Conservation (phyloP, 2,797 vertebrate genomes). For the Mormyrops attenuatus region DNA sequence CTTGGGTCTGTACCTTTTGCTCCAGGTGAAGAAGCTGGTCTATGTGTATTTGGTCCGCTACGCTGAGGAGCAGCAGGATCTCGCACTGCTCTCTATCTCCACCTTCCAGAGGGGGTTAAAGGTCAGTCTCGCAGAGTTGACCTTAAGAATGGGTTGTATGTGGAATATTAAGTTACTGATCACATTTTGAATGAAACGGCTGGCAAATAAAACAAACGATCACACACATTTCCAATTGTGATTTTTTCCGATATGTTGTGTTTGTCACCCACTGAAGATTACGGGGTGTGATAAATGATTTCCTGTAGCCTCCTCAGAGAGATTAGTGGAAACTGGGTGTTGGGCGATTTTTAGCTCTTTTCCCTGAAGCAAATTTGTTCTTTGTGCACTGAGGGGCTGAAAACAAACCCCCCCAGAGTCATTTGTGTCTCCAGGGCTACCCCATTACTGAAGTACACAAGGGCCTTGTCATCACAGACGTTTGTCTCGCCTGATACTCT, state of each 20-base stretch:
- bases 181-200: background rate
- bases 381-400: background rate
- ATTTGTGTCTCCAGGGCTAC: background rate
- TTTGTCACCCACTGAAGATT: background rate
- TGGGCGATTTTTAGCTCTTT: background rate
- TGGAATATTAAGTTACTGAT: background rate
- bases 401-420: background rate
- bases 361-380: background rate
- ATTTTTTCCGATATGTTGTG: background rate
- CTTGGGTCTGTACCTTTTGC: background rate
- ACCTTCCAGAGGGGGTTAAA: constrained; percentile 94
- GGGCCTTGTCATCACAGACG: background rate
- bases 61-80: constrained; percentile 93
- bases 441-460: background rate
- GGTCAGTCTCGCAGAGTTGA: constrained; percentile 52
- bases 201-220: background rate
- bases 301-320: background rate
- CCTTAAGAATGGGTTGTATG: background rate
- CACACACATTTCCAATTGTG: background rate
- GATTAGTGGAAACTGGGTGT: background rate
- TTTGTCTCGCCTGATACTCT: background rate
- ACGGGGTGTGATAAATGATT: background rate
- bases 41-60: constrained; percentile 96
- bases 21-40: constrained; percentile 93
- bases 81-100: constrained; percentile 93